Evolutionary conservation across 2,113 vertebrate genomes (phyloP), one percentile per base, ranked within the genome.

Genomic region (Paradoxurus hermaphroditus): DNA sequence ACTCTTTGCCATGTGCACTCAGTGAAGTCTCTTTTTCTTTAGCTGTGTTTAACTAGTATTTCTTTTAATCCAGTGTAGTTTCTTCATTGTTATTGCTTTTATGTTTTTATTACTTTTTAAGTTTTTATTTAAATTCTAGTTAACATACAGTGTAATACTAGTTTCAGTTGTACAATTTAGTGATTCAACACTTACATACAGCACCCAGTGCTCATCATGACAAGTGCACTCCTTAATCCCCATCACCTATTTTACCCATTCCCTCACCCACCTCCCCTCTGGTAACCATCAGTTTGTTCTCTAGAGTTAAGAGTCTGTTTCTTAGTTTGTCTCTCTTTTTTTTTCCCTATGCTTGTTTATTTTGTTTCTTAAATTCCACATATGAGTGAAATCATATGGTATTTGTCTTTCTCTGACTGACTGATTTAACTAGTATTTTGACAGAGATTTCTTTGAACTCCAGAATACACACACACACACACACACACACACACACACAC

Each of bases 1-100:
- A 41, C 86, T 87, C 36, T 4, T 84, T 96, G 68, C 72, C 29
- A 39, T 63, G 39, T 31, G 7, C 78, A 53, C 34, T 88, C 65
- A 90, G 25, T 81, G 29, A 92, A 94, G 34, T 75, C 34, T 92
- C 27, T 92, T 13, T 89, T 92, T 39, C 51, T 95, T 95, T 84
- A 79, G 65, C 27, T 85, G 23, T 81, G 13, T 79, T 90, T 23
- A 91, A 56, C 36, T 70, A 93, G 41, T 65, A n/a, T 87, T 87
- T 91, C 83, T 44, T 75, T 16, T 4, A 75, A 63, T 13, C 39
- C 25, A 44, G 25, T 44, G 39, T 75, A 75, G 39, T 75, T 75
- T 68, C n/a, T 44, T 75, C 29, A 12, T 73, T 73, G 36, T 73
- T 59, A 59, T 23, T 41, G 72, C 41, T 44, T 75, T 25, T 75